These are phyloP conservation scores for Cladopsammia gracilis DNA, from an alignment of 64 coral and sea anemone genomes.

Conservation along the genomic window DNA sequence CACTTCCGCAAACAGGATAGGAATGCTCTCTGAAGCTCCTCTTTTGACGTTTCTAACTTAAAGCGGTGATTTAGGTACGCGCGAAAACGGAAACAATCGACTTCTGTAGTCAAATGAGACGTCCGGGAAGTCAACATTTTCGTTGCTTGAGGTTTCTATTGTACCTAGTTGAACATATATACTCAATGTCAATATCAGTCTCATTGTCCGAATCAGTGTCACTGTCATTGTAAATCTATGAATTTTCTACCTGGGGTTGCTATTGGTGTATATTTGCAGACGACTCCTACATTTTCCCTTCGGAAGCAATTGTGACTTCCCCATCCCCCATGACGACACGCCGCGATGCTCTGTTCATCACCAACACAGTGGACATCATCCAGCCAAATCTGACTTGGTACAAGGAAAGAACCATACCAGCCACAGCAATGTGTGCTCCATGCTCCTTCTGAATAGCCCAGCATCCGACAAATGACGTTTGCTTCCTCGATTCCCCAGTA, in stretches of 20 bases:
- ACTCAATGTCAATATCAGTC: too few relatives aligned
- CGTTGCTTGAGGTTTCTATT: too few relatives aligned
- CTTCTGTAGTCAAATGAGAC: too few relatives aligned
- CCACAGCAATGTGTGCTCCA: slow-evolving; percentile 40
- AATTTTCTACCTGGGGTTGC: background rate
- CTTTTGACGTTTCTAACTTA: too few relatives aligned
- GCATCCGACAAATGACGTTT: slow-evolving; percentile 35
- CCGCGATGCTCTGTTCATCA: slow-evolving; percentile 17
- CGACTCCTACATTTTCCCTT: slow-evolving; percentile 3
- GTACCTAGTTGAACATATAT: too few relatives aligned
- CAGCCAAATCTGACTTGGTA: slow-evolving; percentile 5
- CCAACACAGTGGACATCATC: slow-evolving; percentile 22
- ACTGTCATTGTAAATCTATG: background rate
- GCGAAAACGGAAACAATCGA: too few relatives aligned
- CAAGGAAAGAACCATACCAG: background rate
- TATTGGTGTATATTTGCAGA: slow-evolving; percentile 6
- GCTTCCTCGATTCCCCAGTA: slow-evolving; percentile 28
- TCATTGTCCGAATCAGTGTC: too few relatives aligned
- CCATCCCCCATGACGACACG: slow-evolving; percentile 11
- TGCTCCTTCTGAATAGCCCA: background rate
- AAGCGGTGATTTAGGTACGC: too few relatives aligned
- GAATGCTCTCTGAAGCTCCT: too few relatives aligned
- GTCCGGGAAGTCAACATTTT: too few relatives aligned
- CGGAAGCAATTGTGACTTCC: slow-evolving; percentile 4
- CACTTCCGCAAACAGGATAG: too few relatives aligned